Conservation (phyloP, 2,888 invertebrate genomes). For the Copidosoma aretas region DNA sequence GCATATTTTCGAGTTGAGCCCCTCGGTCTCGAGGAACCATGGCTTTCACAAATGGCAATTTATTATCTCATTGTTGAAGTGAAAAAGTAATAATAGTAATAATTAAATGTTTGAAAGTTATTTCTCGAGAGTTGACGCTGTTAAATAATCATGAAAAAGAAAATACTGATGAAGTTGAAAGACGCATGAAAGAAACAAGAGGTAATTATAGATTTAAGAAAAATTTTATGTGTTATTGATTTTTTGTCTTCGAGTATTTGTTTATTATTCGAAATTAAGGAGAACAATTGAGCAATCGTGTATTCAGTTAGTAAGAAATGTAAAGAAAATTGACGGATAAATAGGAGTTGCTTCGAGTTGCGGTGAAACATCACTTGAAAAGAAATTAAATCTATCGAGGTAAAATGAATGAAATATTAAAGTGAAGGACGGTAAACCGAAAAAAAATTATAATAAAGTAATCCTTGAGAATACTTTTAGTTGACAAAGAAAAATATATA, state of each 20-base stretch:
- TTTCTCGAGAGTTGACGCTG: constrained; percentile 2
- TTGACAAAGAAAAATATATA: constrained; percentile 10
- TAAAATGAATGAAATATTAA: constrained; percentile 16
- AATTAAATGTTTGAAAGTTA: constrained; percentile 5
- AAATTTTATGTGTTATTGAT: constrained; percentile 34
- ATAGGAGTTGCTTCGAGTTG: constrained; percentile 25
- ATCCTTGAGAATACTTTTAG: constrained; percentile 16
- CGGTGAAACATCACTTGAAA: constrained; percentile 25
- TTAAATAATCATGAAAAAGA: neutral
- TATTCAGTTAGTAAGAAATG: constrained; percentile 4
- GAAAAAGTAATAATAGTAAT: constrained; percentile 1
- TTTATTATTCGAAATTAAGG: constrained; percentile 22
- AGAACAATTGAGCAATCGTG: neutral
- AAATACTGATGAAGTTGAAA: too few relatives aligned
- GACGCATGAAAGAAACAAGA: constrained; percentile 6
- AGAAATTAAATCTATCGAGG: constrained; percentile 16
- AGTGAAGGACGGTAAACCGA: constrained; percentile 25
- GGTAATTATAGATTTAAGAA: constrained; percentile 19
- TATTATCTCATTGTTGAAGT: constrained; percentile 17
- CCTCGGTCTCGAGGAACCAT: constrained; percentile 38
- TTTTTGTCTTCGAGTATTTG: constrained; percentile 11
- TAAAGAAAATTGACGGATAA: neutral
- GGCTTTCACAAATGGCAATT: constrained; percentile 41
- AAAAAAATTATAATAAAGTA: constrained; percentile 14
- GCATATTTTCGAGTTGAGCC: constrained; percentile 35